These are phyloP conservation scores for Tenebrosternarchus preto DNA, from an alignment of 2,113 vertebrate genomes.

Conservation along the genomic window DNA sequence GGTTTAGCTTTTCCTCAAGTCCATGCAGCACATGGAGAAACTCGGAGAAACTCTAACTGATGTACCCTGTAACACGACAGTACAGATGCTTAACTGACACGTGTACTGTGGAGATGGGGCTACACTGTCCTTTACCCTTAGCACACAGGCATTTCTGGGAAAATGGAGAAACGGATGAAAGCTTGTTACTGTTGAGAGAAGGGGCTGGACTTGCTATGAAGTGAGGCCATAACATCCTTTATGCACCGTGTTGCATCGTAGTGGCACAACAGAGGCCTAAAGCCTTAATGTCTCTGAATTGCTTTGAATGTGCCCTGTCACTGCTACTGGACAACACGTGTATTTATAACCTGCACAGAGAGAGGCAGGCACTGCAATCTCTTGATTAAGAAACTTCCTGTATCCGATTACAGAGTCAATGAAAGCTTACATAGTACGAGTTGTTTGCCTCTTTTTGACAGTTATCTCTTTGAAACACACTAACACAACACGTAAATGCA, in stretches of 20 bases:
- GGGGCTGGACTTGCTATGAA: not conserved
- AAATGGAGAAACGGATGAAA: too few relatives aligned
- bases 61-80: not conserved
- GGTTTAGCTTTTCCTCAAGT: not conserved
- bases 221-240: not conserved
- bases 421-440: too few relatives aligned
- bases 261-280: not conserved
- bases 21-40: not conserved
- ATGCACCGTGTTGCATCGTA: not conserved
- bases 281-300: not conserved
- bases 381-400: constrained; percentile 16
- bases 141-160: not conserved
- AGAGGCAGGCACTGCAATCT: constrained; percentile 3
- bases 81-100: not conserved
- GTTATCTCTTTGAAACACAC: not conserved
- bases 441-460: not conserved
- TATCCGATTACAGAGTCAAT: constrained; percentile 2
- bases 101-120: not conserved
- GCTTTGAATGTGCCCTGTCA: not conserved
- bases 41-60: too few relatives aligned
- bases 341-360: not conserved
- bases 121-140: not conserved
- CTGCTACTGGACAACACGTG: not conserved
- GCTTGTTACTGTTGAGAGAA: too few relatives aligned
- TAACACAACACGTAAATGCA: not conserved